A percentile compares a stretch with the other conserved stretches of the same genome.
Evolutionary conservation across 2,113 vertebrate genomes (phyloP).

Genomic region (Mystacornis crossleyi): DNA sequence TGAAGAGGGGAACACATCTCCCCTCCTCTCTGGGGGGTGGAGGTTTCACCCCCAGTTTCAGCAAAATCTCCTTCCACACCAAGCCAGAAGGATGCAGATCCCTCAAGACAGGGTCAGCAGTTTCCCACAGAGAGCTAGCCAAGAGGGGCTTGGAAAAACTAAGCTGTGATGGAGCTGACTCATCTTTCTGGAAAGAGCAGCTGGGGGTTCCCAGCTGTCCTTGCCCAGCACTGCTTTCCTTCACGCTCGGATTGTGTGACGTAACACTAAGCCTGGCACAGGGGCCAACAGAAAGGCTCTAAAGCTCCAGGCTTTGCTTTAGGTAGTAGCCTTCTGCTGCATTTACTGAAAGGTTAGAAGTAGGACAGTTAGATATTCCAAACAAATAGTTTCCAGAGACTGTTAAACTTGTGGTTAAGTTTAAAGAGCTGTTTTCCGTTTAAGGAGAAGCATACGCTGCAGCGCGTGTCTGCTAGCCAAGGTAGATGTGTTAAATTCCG

Average conservation of each 20-base stretch:
- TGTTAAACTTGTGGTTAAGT: neutral
- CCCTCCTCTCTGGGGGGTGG: neutral
- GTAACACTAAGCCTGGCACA: neutral
- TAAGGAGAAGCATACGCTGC: neutral
- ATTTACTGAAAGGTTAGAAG: neutral
- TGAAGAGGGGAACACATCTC: neutral
- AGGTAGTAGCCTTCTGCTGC: neutral
- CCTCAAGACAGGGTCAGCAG: neutral
- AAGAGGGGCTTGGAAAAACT: neutral
- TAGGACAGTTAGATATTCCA: neutral
- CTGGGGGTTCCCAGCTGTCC: neutral
- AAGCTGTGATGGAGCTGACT: neutral
- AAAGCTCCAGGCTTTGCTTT: neutral
- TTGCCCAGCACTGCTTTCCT: neutral
- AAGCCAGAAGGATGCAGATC: neutral
- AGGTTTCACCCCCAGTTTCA: neutral
- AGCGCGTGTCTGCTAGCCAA: neutral
- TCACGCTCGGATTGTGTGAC: rapidly evolving
- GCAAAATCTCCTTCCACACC: neutral
- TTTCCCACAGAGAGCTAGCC: neutral
- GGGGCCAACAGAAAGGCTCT: neutral
- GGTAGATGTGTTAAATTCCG: neutral
- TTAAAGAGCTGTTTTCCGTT: neutral
- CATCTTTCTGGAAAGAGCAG: neutral
- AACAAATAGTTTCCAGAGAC: neutral